phyloP scores from a whole-genome alignment of 2,113 vertebrate genomes.

The Tricholaema leucomelas region DNA sequence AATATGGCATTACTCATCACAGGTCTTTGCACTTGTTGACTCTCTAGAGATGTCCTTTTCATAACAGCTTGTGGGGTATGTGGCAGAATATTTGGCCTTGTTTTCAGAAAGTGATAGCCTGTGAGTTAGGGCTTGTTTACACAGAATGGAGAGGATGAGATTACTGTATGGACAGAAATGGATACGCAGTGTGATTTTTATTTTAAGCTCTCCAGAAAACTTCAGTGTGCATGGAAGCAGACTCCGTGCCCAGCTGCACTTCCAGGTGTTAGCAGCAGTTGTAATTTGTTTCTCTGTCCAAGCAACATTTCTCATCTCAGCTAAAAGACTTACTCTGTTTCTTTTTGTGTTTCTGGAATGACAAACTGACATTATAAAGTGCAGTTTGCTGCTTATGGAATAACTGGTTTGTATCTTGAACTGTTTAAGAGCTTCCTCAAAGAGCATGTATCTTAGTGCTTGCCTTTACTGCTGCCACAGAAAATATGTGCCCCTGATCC shows the following conservation, averaged over 20 bases:
- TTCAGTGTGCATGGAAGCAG: not conserved
- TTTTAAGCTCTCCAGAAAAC: not conserved
- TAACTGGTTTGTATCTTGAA: not conserved
- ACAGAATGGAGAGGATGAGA: not conserved
- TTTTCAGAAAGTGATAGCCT: not conserved
- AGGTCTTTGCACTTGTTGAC: not conserved
- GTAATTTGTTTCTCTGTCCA: not conserved
- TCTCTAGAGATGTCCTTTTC: not conserved
- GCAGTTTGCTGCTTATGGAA: not conserved
- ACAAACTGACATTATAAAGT: not conserved
- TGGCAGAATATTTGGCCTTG: not conserved
- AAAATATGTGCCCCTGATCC: not conserved
- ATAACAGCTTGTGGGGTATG: not conserved
- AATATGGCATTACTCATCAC: constrained; percentile 30
- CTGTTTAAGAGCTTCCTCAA: not conserved
- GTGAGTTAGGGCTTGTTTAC: not conserved
- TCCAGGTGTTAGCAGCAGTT: not conserved
- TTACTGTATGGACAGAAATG: not conserved
- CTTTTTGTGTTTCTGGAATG: not conserved
- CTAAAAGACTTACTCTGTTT: not conserved
- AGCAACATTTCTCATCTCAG: not conserved
- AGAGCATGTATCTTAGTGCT: not conserved
- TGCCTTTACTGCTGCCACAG: not conserved
- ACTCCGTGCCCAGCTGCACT: not conserved
- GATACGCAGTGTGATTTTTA: not conserved